Conservation (phyloP, 2,113 vertebrate genomes). For the Bettongia penicillata region DNA sequence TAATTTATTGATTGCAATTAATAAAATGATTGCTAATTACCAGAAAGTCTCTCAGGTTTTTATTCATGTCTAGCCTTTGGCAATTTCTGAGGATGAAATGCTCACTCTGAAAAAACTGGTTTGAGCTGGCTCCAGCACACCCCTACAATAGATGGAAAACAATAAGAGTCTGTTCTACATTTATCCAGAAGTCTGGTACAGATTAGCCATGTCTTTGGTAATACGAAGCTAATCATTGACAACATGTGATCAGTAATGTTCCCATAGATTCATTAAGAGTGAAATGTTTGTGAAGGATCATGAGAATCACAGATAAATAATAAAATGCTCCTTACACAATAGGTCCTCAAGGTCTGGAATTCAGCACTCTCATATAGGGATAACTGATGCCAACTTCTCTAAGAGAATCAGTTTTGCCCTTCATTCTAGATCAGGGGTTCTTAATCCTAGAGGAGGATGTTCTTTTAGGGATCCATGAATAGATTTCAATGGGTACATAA, state of each 20-base stretch:
- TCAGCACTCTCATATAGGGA: not conserved
- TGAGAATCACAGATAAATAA: constrained; percentile 47
- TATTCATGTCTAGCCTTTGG: not conserved
- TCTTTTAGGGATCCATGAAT: not conserved
- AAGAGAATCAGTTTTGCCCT: not conserved
- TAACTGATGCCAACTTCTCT: not conserved
- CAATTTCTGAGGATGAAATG: not conserved
- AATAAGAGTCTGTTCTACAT: not conserved
- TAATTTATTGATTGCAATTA: too few species aligned
- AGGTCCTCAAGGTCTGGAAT: not conserved
- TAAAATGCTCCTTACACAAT: constrained; percentile 14
- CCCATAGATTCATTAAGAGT: constrained; percentile 47
- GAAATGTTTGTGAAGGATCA: constrained; percentile 53
- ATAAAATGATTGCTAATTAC: too few species aligned
- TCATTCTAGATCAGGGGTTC: not conserved
- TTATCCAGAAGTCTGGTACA: not conserved
- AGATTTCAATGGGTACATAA: not conserved
- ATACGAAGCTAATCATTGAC: not conserved
- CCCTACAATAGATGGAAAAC: not conserved
- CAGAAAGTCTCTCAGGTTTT: too few species aligned
- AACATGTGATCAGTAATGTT: constrained; percentile 28
- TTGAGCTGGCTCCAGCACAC: not conserved
- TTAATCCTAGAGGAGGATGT: not conserved
- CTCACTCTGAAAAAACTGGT: not conserved
- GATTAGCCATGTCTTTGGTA: not conserved